phyloP scores from a whole-genome alignment of 2,113 vertebrate genomes.

The Myiagra hebetior region DNA sequence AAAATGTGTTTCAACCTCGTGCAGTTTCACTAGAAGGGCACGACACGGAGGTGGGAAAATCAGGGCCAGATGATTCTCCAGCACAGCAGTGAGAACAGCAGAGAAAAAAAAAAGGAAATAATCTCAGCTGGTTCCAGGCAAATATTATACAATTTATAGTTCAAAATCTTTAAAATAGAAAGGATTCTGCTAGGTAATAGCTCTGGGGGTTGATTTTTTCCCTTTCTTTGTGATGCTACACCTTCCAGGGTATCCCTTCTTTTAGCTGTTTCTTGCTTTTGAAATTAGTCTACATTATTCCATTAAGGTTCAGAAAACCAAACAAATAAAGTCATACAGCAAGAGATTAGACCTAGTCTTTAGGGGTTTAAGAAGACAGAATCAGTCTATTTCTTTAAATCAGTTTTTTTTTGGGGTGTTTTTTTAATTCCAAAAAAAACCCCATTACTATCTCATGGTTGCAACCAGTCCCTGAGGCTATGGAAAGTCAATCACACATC shows the following conservation, averaged over 20 bases:
- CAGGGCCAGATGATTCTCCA: rapidly evolving
- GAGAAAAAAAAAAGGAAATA: rapidly evolving
- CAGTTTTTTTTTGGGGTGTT: rapidly evolving
- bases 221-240: neutral
- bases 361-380: neutral
- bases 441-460: neutral
- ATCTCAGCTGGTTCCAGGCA: neutral
- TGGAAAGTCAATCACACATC: neutral
- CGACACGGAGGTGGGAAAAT: neutral
- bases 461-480: neutral
- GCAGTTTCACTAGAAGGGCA: neutral
- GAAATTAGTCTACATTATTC: neutral
- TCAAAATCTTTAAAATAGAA: neutral
- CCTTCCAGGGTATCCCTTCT: neutral
- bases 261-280: neutral
- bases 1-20: neutral
- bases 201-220: neutral
- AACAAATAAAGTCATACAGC: neutral
- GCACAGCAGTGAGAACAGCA: neutral
- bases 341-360: neutral
- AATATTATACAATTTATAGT: neutral
- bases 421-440: no score
- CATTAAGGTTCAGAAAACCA: neutral
- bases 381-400: neutral
- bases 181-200: neutral